phyloP scores from a whole-genome alignment of 1,140 invertebrate species.

The Paramacrobiotus metropolitanus region DNA sequence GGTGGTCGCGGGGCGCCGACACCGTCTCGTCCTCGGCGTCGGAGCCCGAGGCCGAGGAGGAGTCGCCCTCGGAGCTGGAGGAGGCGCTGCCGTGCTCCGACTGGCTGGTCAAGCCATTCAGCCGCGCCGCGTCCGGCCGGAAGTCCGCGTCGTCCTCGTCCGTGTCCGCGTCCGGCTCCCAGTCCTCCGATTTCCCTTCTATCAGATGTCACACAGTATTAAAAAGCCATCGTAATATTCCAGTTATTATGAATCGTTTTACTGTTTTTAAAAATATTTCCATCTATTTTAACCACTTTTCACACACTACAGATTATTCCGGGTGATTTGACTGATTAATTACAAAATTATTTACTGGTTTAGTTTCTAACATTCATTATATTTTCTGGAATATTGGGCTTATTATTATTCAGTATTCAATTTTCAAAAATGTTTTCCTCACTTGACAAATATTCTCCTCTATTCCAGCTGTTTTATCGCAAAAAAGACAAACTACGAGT shows the following conservation, averaged over 20 bases:
- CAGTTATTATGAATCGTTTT: too few relatives aligned
- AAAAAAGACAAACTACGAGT: too few relatives aligned
- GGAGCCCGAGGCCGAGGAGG: neutral
- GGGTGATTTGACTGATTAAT: neutral
- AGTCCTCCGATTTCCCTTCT: neutral
- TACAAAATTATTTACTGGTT: too few relatives aligned
- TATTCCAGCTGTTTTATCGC: too few relatives aligned
- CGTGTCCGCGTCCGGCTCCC: neutral
- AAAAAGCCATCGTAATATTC: too few relatives aligned
- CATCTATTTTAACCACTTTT: neutral
- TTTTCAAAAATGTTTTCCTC: too few relatives aligned
- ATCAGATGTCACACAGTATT: too few relatives aligned
- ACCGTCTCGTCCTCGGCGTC: neutral
- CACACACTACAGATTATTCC: neutral
- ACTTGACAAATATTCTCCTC: too few relatives aligned
- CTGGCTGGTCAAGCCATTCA: neutral
- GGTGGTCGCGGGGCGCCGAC: neutral
- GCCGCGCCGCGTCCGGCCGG: neutral
- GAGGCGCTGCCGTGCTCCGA: neutral
- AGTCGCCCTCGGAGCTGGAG: neutral
- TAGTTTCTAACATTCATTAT: too few relatives aligned
- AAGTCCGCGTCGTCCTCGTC: constrained; percentile 2
- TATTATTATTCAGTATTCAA: too few relatives aligned
- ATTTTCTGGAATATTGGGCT: too few relatives aligned
- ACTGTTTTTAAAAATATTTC: too few relatives aligned